phyloP scores from a whole-genome alignment of 1,140 invertebrate genomes.

The Watersipora subatra region DNA sequence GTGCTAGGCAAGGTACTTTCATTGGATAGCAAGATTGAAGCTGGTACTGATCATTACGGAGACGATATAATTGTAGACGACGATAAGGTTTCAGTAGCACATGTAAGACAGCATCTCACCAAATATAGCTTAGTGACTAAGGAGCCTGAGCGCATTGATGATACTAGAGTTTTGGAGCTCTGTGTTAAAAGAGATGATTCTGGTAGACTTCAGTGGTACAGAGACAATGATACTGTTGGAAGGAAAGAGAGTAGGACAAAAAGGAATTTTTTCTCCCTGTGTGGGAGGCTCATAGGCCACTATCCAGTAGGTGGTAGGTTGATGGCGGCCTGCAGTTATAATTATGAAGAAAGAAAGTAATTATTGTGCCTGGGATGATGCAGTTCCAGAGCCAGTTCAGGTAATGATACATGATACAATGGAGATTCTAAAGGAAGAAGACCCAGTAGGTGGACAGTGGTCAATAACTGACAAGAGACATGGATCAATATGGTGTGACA shows the following conservation, averaged over 20 bases:
- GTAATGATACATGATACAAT: neutral
- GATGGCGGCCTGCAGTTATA: neutral
- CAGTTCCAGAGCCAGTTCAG: neutral
- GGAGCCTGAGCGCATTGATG: neutral
- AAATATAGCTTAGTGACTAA: neutral
- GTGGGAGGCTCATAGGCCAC: neutral
- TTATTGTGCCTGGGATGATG: neutral
- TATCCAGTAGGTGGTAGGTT: neutral
- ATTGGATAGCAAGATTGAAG: neutral
- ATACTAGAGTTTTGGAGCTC: neutral
- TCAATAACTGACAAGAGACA: neutral
- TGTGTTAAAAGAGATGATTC: neutral
- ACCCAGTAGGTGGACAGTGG: neutral
- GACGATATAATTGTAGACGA: conserved; percentile 1
- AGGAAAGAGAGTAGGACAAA: neutral
- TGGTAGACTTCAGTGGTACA: neutral
- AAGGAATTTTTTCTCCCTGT: neutral
- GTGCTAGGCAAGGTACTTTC: conserved; percentile 1
- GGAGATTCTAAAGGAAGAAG: neutral
- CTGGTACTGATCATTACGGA: neutral
- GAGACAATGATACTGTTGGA: neutral
- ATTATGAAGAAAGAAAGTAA: neutral
- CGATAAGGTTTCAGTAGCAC: neutral
- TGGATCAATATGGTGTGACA: neutral
- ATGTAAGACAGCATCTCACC: neutral